Evolutionary conservation across 2,888 invertebrate species (phyloP), one percentile per base, ranked within the genome.

Genomic region (Parelbella ahira): DNA sequence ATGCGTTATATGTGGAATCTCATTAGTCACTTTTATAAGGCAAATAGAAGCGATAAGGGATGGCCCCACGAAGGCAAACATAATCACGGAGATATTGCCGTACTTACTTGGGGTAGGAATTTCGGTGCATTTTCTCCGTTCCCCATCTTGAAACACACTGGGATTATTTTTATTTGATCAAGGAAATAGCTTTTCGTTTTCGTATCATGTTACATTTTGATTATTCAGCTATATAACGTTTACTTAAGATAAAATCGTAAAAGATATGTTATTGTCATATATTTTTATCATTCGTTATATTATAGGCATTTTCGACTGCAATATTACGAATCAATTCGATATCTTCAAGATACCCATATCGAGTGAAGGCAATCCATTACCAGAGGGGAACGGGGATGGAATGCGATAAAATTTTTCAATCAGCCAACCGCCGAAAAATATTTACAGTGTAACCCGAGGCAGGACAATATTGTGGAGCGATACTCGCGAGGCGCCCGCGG

Each of bases 351-450:
- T 11, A 24, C 12, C 18, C 20, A 21, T 41, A 41, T 27, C 33
- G 33, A 11, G 62, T 60, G 62, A 70, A 57, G 65, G 68, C 73
- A 70, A 83, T 78, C 78, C 76, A 79, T 81, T 84, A 81, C 74
- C 72, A 66, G 60, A 58, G 57, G 59, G 64, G 63, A n/a, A 68
- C 54, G 65, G 68, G 73, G 75, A 67, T 66, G 69, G 79, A 79
- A 84, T 82, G 77, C 73, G 80, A 83, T 83, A 86, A 82, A 80
- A 83, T 46, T 65, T 79, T 86, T 86, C 86, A 86, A 87, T 86
- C 84, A 84, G 73, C 71, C 75, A 69, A 70, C 79, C 74, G 64
- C 78, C 81, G 75, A 83, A 82, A 83, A 84, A 84, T 86, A 83
- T 86, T 79, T 83, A 83, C 83, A 75, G 72, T 77, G 80, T 84